Evolutionary conservation across 2,888 invertebrate species (phyloP).

Genomic region (Oscheius sp.): DNA sequence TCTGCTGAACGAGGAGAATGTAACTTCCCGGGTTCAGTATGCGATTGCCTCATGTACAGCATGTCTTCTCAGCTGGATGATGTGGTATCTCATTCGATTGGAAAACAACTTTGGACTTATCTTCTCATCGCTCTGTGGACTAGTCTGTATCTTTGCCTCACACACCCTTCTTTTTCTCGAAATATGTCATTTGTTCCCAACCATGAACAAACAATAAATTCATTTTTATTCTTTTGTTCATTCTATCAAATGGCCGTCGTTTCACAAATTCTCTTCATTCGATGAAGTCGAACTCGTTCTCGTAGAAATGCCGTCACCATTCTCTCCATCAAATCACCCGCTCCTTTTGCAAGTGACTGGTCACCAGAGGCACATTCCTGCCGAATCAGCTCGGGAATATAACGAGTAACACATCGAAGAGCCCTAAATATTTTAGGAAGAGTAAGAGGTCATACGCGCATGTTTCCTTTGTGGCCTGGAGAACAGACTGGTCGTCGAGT

Average conservation of each 20-base stretch:
- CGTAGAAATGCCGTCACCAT: conserved; percentile 31
- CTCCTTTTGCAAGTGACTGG: conserved; percentile 22
- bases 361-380: conserved; percentile 26
- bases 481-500: conserved; percentile 27
- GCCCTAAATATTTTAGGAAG: conserved; percentile 7
- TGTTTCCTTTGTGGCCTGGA: conserved; percentile 26
- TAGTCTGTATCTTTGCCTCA: conserved; percentile 2
- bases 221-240: conserved; percentile 1
- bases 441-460: conserved; percentile 17
- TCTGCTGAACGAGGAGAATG: conserved; percentile 40
- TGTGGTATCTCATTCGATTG: conserved; percentile 12
- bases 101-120: background rate
- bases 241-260: background rate
- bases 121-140: background rate
- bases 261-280: conserved; percentile 25
- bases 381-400: conserved; percentile 29
- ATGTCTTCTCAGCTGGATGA: conserved; percentile 4
- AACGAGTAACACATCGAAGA: conserved; percentile 31
- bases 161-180: conserved; percentile 1
- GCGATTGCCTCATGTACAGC: conserved; percentile 38
- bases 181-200: conserved; percentile 1
- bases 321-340: conserved; percentile 28
- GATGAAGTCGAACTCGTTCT: conserved; percentile 21
- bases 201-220: conserved; percentile 16
- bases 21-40: conserved; percentile 44